These are phyloP conservation scores for Eucidaris tribuloides DNA, from an alignment of 35 echinoderm and acorn worm genomes.

Conservation along the genomic window DNA sequence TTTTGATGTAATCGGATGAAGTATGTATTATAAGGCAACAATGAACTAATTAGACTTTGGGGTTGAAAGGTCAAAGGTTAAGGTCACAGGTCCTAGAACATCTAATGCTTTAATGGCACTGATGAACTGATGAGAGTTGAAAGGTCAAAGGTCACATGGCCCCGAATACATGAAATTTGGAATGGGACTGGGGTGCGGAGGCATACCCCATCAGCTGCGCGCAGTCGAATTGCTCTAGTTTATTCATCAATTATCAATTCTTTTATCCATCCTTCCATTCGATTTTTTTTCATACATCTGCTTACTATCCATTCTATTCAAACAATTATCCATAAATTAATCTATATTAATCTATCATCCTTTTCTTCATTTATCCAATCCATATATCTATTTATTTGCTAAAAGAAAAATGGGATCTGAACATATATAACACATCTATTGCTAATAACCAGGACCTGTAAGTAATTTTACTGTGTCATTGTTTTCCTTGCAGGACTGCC, in stretches of 20 bases:
- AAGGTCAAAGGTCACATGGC: too few species aligned
- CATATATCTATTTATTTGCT: background rate
- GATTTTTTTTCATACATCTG: background rate
- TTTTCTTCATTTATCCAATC: background rate
- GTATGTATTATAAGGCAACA: too few species aligned
- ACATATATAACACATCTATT: background rate
- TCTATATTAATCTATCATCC: background rate
- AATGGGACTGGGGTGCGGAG: background rate
- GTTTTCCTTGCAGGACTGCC: conserved; percentile 66
- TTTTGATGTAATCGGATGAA: too few species aligned
- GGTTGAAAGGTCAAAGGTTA: too few species aligned
- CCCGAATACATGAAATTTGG: too few species aligned
- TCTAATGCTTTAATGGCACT: too few species aligned
- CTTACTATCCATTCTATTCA: background rate
- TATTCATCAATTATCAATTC: background rate
- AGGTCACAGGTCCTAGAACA: too few species aligned
- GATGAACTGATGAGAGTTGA: too few species aligned
- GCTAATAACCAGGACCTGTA: background rate
- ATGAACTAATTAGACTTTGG: too few species aligned
- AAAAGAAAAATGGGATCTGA: background rate
- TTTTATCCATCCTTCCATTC: background rate
- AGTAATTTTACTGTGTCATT: background rate
- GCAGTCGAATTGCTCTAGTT: too few species aligned
- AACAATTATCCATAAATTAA: background rate
- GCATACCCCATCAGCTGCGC: too few species aligned